A percentile compares a stretch with the other conserved stretches of the same genome.
Evolutionary conservation across 2,888 invertebrate genomes (phyloP).

Genomic region (Eilema sororculum): DNA sequence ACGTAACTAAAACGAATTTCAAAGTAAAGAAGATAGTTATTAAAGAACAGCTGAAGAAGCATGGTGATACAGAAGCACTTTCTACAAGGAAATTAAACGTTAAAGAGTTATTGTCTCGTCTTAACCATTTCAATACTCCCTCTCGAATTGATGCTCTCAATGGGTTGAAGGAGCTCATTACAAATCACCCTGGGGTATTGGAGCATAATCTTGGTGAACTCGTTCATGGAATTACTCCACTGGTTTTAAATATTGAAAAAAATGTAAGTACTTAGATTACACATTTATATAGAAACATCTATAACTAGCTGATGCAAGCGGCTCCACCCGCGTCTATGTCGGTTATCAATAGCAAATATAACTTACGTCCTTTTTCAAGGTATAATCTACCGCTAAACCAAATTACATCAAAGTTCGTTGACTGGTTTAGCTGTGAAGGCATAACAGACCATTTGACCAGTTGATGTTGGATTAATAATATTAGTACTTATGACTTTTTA

Average conservation of each 20-base stretch:
- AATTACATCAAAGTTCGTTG: no score
- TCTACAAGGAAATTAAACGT: slow-evolving; percentile 90
- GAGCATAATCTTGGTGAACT: slow-evolving; percentile 89
- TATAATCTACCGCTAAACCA: no score
- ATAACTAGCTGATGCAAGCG: no score
- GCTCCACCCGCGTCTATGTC: no score
- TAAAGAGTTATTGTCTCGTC: slow-evolving; percentile 90
- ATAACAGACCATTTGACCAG: no score
- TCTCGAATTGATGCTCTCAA: slow-evolving; percentile 89
- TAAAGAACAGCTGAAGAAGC: slow-evolving; percentile 90
- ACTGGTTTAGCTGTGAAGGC: no score
- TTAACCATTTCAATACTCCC: slow-evolving; percentile 92
- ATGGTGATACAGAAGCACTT: slow-evolving; percentile 84
- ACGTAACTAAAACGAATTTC: slow-evolving; percentile 95
- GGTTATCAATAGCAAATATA: no score
- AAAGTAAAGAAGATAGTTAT: slow-evolving; percentile 96
- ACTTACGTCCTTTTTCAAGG: no score
- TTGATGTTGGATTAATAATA: no score
- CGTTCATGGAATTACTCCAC: slow-evolving; percentile 89
- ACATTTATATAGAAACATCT: no score
- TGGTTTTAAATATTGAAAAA: slow-evolving; percentile 91
- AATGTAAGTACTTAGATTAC: slow-evolving; percentile 67
- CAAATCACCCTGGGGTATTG: slow-evolving; percentile 70
- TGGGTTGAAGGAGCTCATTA: slow-evolving; percentile 87
- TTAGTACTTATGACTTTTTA: no score